Evolutionary conservation across 2,888 invertebrate species (phyloP).

Genomic region (Hoplodrina blanda): DNA sequence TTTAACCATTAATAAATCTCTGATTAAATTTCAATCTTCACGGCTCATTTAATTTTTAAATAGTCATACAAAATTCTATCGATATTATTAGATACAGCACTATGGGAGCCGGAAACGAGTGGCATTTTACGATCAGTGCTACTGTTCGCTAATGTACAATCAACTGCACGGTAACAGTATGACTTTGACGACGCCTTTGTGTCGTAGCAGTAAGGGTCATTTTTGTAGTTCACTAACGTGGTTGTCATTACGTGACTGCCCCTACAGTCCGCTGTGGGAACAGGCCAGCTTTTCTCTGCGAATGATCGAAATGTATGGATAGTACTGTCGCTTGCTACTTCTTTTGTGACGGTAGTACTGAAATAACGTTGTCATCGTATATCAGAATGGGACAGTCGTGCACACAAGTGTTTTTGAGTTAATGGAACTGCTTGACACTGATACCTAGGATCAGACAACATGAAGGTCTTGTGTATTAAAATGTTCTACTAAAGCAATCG

Average conservation of each 20-base stretch:
- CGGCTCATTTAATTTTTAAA: not conserved
- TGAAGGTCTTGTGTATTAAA: too few relatives aligned
- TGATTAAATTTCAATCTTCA: not conserved
- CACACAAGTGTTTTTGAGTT: conserved; percentile 2
- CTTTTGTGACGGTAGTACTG: conserved; percentile 34
- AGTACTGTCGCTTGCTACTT: conserved; percentile 36
- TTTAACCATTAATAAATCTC: not conserved
- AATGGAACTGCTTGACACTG: conserved; percentile 1
- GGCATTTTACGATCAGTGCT: conserved; percentile 72
- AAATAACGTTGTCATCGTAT: conserved; percentile 13
- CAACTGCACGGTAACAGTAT: not conserved
- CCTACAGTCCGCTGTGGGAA: conserved; percentile 49
- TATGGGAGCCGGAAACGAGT: conserved; percentile 62
- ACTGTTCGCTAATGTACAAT: conserved; percentile 71
- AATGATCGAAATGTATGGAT: conserved; percentile 33
- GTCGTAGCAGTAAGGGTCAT: not conserved
- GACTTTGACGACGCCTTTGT: not conserved
- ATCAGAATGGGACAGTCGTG: conserved; percentile 5
- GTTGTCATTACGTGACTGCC: conserved; percentile 56
- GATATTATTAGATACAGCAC: conserved; percentile 49
- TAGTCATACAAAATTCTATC: conserved; percentile 37
- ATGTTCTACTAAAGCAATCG: too few relatives aligned
- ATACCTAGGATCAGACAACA: not conserved
- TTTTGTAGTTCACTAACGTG: not conserved
- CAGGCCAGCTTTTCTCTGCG: conserved; percentile 32